Evolutionary conservation across 2,888 invertebrate species (phyloP).

Genomic region (Panzeria rudis): DNA sequence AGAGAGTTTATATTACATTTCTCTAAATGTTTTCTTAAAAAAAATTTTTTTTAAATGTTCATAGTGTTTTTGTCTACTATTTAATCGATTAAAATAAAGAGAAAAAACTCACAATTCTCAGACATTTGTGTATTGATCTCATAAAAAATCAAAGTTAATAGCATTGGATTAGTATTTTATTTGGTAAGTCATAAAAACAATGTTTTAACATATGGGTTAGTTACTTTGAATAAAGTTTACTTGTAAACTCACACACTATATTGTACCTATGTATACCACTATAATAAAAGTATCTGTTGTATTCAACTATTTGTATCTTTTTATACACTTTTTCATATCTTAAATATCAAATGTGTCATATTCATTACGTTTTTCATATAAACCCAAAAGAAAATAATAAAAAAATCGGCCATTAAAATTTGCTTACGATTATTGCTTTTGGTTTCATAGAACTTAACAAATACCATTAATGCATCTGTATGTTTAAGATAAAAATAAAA

Average conservation of each 20-base stretch:
- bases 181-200: constrained; percentile 55
- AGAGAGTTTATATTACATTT: constrained; percentile 41
- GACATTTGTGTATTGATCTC: constrained; percentile 57
- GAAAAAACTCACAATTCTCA: constrained; percentile 47
- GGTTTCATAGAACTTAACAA: constrained; percentile 50
- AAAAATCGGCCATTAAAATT: constrained; percentile 53
- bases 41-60: constrained; percentile 4
- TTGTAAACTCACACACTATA: background rate
- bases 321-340: constrained; percentile 36
- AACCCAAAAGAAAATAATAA: constrained; percentile 22
- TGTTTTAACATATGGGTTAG: constrained; percentile 38
- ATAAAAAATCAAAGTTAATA: constrained; percentile 65
- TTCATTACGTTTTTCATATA: constrained; percentile 46
- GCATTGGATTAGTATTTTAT: constrained; percentile 56
- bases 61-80: constrained; percentile 7
- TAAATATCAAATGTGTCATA: constrained; percentile 59
- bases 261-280: background rate
- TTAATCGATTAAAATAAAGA: constrained; percentile 19
- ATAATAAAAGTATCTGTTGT: background rate
- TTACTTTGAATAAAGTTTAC: constrained; percentile 14
- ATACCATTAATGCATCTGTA: constrained; percentile 36
- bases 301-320: background rate
- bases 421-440: constrained; percentile 53
- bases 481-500: constrained; percentile 3
- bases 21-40: constrained; percentile 16